These are phyloP conservation scores for Diadegma fenestrale DNA, from an alignment of 2,888 invertebrate genomes.

Conservation along the genomic window DNA sequence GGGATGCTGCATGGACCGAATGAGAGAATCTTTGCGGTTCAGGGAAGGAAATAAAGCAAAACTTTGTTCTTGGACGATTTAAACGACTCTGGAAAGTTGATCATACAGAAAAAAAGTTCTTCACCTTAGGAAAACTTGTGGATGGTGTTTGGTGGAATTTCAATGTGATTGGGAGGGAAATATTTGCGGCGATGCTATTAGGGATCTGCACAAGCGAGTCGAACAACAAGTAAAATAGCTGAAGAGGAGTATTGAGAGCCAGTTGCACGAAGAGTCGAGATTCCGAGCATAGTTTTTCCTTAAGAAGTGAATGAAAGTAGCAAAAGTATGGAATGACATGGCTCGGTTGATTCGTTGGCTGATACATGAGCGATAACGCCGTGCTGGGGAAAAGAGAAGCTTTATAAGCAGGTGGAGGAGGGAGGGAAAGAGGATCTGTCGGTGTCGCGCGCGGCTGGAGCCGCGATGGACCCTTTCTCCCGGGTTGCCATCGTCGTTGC, in stretches of 20 bases:
- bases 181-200: not conserved
- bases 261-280: slow-evolving; percentile 12
- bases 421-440: slow-evolving; percentile 16
- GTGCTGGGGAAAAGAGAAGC: slow-evolving; percentile 45
- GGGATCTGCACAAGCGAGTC: not conserved
- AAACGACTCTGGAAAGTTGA: not conserved
- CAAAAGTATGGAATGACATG: slow-evolving; percentile 15
- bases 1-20: not conserved
- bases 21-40: not conserved
- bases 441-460: slow-evolving; percentile 40
- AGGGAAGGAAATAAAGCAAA: not conserved
- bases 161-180: not conserved
- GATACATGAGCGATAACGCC: slow-evolving; percentile 36
- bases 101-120: not conserved
- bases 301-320: slow-evolving; percentile 20
- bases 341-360: slow-evolving; percentile 18
- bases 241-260: slow-evolving; percentile 13
- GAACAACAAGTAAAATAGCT: slow-evolving; percentile 12
- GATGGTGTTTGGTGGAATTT: not conserved
- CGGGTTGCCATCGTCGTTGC: slow-evolving; percentile 29
- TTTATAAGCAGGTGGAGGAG: slow-evolving; percentile 23
- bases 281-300: slow-evolving; percentile 30
- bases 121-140: not conserved
- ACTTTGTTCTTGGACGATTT: not conserved
- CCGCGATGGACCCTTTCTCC: slow-evolving; percentile 42